Percentiles rank a stretch among this genome's conserved stretches.
Conservation (phyloP, 2,797 vertebrate species). For the Protosalanx chinensis region DNA sequence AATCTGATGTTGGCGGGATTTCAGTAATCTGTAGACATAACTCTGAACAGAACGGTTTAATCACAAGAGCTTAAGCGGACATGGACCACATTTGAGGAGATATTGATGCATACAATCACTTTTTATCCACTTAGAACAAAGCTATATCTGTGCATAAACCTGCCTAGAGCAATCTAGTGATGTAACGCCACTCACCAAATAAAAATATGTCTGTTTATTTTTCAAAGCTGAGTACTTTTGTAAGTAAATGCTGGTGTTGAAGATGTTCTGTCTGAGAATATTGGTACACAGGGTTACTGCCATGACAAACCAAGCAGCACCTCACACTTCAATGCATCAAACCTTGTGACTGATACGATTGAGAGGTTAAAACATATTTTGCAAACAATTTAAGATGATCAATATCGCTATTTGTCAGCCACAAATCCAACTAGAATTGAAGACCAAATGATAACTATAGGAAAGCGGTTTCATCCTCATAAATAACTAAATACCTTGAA, state of each 20-base stretch:
- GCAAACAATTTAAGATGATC: no score
- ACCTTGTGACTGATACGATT: not conserved
- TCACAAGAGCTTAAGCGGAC: constrained; percentile 28
- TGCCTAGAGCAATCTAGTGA: constrained; percentile 53
- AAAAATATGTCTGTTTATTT: constrained; percentile 73
- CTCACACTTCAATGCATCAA: not conserved
- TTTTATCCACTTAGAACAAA: constrained; percentile 60
- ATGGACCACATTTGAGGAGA: constrained; percentile 36
- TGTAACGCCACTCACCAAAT: constrained; percentile 62
- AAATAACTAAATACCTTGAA: not conserved
- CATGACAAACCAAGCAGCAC: constrained; percentile 22
- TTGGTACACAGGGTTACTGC: constrained; percentile 9
- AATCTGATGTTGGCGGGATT: constrained; percentile 70
- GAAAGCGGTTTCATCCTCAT: no score
- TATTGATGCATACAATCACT: constrained; percentile 63
- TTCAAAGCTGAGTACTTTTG: constrained; percentile 74
- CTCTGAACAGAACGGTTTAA: constrained; percentile 47
- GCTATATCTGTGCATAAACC: constrained; percentile 57
- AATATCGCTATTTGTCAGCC: no score
- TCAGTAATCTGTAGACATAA: constrained; percentile 74
- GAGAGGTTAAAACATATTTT: no score
- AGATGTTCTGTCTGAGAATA: constrained; percentile 7
- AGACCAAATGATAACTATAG: no score
- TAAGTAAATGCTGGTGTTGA: constrained; percentile 57
- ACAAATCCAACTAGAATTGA: no score